Conservation (phyloP, 2,888 invertebrate species). For the Brassicogethes aeneus region DNA sequence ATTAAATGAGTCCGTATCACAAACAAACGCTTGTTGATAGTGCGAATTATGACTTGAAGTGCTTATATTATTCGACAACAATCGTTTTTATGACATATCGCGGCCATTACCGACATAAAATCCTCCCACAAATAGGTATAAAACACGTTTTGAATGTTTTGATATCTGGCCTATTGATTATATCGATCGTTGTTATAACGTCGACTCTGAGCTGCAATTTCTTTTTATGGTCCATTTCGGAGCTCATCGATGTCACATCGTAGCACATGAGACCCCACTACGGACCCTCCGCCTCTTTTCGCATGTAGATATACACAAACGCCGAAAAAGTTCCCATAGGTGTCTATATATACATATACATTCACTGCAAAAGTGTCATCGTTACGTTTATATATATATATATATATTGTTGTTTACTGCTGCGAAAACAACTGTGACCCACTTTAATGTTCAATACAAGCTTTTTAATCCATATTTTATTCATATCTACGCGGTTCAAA, state of each 20-base stretch:
- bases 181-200: constrained; percentile 26
- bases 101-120: constrained; percentile 32
- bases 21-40: constrained; percentile 2
- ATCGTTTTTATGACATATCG: constrained; percentile 25
- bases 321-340: constrained; percentile 30
- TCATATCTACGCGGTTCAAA: too few relatives aligned
- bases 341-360: constrained; percentile 17
- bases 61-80: constrained; percentile 21
- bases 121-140: constrained; percentile 35
- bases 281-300: constrained; percentile 17
- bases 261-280: constrained; percentile 32
- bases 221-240: constrained; percentile 39
- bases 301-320: constrained; percentile 35
- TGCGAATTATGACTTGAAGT: constrained; percentile 17
- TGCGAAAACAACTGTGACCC: constrained; percentile 14
- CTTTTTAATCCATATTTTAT: too few relatives aligned
- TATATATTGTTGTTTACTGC: constrained; percentile 24
- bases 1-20: too few relatives aligned
- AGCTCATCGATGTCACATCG: constrained; percentile 36
- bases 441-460: too few relatives aligned
- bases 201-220: constrained; percentile 25
- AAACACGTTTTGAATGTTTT: constrained; percentile 37
- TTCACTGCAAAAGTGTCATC: constrained; percentile 33
- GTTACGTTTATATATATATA: constrained; percentile 15
- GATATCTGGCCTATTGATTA: constrained; percentile 37